Percentiles rank a stretch among this genome's conserved stretches.
Evolutionary conservation across 2,797 vertebrate species (phyloP).

Genomic region (Anguilla obscura): DNA sequence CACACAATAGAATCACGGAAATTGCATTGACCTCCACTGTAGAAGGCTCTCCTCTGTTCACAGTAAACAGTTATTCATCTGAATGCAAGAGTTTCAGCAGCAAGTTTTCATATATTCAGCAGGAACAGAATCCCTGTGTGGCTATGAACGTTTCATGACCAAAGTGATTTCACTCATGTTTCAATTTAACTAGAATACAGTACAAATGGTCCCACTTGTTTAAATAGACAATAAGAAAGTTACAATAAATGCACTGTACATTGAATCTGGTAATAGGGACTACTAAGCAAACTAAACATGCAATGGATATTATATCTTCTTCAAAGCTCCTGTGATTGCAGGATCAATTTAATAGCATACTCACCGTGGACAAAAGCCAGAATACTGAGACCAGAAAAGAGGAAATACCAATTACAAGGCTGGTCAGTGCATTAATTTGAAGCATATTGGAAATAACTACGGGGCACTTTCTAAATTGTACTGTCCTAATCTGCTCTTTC

Average conservation of each 20-base stretch:
- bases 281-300: not conserved
- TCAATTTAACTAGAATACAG: no score
- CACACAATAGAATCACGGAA: conserved; percentile 9
- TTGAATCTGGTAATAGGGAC: not conserved
- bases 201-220: no score
- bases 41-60: not conserved
- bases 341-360: not conserved
- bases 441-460: not conserved
- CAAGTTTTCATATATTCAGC: not conserved
- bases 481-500: not conserved
- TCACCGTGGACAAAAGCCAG: not conserved
- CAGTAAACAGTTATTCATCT: not conserved
- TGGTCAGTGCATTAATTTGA: not conserved
- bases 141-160: no score
- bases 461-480: not conserved
- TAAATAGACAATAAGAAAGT: no score
- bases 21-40: not conserved
- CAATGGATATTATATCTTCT: not conserved
- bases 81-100: not conserved
- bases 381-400: not conserved
- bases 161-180: no score
- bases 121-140: not conserved
- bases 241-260: no score
- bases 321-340: not conserved
- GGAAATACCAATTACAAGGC: not conserved